phyloP scores from a whole-genome alignment of 1,140 invertebrate genomes.

The Coelopa frigida region DNA sequence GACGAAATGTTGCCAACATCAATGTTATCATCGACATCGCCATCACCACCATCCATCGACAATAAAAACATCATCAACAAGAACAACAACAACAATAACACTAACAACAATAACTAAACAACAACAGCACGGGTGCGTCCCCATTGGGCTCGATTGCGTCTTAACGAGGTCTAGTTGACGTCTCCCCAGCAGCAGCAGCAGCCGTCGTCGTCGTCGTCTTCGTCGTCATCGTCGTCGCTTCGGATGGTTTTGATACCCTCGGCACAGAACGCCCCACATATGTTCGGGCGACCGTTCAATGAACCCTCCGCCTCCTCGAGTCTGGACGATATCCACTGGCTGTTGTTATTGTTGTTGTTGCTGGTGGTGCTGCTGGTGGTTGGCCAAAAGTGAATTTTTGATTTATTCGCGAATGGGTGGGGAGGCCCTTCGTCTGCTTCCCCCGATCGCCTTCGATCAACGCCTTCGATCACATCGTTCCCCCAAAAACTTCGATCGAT shows the following conservation, averaged over 20 bases:
- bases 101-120: too few relatives aligned
- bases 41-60: too few relatives aligned
- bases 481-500: too few relatives aligned
- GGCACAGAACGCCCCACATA: slow-evolving; percentile 14
- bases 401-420: too few relatives aligned
- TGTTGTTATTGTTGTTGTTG: background rate
- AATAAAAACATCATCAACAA: too few relatives aligned
- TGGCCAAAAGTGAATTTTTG: background rate
- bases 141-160: too few relatives aligned
- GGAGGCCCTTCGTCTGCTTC: too few relatives aligned
- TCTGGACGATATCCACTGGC: background rate
- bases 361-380: background rate
- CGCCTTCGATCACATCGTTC: too few relatives aligned
- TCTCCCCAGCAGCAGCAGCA: background rate
- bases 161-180: slow-evolving; percentile 17
- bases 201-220: background rate
- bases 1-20: slow-evolving; percentile 12
- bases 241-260: background rate
- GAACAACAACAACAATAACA: too few relatives aligned
- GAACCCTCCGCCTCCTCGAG: slow-evolving; percentile 5
- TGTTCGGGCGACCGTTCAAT: slow-evolving; percentile 8
- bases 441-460: too few relatives aligned
- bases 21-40: too few relatives aligned
- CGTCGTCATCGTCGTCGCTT: background rate
- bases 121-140: too few relatives aligned